Evolutionary conservation across 1,140 invertebrate species (phyloP).

Genomic region (Drosophila tsacasi): DNA sequence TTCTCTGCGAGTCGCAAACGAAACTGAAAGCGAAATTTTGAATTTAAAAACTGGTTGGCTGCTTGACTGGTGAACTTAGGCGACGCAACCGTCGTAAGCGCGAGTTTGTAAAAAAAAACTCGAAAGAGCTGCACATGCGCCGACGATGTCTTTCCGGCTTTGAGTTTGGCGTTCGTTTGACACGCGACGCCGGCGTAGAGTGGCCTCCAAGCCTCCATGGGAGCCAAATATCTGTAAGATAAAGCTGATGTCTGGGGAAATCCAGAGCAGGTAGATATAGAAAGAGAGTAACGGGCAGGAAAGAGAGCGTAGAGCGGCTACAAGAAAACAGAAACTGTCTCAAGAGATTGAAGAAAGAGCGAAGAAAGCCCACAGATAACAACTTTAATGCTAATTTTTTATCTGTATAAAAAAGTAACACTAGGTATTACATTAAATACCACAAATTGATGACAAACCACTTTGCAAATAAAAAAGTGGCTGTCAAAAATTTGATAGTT

Average conservation of each 20-base stretch:
- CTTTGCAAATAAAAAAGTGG: background rate
- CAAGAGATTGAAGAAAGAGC: conserved; percentile 12
- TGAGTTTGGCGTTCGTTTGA: conserved; percentile 73
- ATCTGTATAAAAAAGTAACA: background rate
- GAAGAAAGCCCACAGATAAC: background rate
- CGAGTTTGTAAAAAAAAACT: conserved; percentile 8
- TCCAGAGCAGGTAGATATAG: background rate
- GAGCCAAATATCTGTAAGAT: conserved; percentile 25
- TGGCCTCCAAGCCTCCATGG: conserved; percentile 48
- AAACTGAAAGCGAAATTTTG: conserved; percentile 58
- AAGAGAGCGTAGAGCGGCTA: conserved; percentile 3
- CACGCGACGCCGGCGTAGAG: conserved; percentile 65
- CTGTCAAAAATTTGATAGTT: background rate
- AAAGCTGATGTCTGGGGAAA: conserved; percentile 15
- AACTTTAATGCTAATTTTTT: background rate
- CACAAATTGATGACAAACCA: background rate
- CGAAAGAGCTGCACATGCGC: conserved; percentile 36
- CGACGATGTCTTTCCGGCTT: conserved; percentile 71
- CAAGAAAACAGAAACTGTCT: conserved; percentile 10
- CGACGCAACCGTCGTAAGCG: conserved; percentile 25
- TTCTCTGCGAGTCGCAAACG: conserved; percentile 27
- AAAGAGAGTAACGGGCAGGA: background rate
- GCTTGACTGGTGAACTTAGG: conserved; percentile 15
- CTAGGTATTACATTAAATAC: background rate
- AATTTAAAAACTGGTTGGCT: conserved; percentile 41